Conservation (phyloP, 2,113 vertebrate species). For the Scomber scombrus region DNA sequence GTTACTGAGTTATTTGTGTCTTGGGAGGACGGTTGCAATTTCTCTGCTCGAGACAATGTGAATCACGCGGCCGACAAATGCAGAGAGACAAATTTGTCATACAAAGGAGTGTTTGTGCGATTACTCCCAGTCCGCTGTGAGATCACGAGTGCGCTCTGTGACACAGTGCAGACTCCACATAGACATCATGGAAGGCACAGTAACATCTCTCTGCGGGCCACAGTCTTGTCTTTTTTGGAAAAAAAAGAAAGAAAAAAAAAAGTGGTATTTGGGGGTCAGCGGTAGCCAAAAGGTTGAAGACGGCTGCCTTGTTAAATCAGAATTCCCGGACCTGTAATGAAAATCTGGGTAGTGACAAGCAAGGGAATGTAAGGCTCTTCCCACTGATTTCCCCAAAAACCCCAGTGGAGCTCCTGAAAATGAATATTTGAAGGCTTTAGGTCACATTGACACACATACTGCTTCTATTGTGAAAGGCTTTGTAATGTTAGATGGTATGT, state of each 20-base stretch:
- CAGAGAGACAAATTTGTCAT: slow-evolving; percentile 55
- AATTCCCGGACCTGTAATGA: too few species aligned
- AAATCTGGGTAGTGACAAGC: too few species aligned
- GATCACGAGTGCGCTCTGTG: slow-evolving; percentile 67
- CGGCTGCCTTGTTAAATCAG: too few species aligned
- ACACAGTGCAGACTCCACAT: slow-evolving; percentile 60
- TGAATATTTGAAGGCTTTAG: too few species aligned
- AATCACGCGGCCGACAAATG: slow-evolving; percentile 50
- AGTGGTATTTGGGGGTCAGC: neutral
- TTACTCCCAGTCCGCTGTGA: slow-evolving; percentile 38
- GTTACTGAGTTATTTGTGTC: neutral
- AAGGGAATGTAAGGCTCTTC: too few species aligned
- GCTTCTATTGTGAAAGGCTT: too few species aligned
- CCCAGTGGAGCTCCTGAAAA: too few species aligned
- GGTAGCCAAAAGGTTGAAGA: neutral
- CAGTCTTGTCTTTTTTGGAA: neutral
- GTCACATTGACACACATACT: too few species aligned
- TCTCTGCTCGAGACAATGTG: slow-evolving; percentile 39
- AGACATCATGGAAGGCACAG: slow-evolving; percentile 53
- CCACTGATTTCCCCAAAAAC: too few species aligned
- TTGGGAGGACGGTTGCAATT: neutral
- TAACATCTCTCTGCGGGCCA: slow-evolving; percentile 9
- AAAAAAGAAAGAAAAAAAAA: too few species aligned
- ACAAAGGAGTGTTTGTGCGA: slow-evolving; percentile 74
- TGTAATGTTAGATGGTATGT: too few species aligned